These are phyloP conservation scores for Scolopax mira DNA, from an alignment of 2,113 vertebrate genomes.

Conservation along the genomic window DNA sequence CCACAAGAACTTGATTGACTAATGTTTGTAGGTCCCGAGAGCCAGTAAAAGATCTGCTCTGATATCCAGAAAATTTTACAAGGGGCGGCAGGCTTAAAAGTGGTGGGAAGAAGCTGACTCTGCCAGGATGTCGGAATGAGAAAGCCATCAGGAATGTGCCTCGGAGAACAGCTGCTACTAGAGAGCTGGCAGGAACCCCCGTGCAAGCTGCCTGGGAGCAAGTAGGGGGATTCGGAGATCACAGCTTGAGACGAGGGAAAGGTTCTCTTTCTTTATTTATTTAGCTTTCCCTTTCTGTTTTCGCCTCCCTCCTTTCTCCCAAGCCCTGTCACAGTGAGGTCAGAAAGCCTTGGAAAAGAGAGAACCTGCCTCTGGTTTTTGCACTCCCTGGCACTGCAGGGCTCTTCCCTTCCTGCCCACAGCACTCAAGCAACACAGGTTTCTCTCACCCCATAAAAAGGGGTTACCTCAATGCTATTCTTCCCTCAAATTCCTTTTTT, in stretches of 20 bases:
- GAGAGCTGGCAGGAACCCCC: constrained; percentile 70
- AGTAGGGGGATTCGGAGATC: background rate
- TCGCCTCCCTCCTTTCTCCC: background rate
- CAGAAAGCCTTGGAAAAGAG: background rate
- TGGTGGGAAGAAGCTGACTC: constrained; percentile 82
- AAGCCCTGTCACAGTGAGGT: background rate
- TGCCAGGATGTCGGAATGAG: constrained; percentile 87
- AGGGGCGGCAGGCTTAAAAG: constrained; percentile 83
- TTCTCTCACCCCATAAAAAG: background rate
- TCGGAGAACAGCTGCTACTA: constrained; percentile 85
- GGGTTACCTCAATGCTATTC: background rate
- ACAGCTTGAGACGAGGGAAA: background rate
- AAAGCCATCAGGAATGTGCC: constrained; percentile 90
- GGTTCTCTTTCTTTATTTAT: background rate
- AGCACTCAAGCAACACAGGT: background rate
- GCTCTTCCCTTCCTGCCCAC: background rate
- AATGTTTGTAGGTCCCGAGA: constrained; percentile 74
- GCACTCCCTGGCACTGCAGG: background rate
- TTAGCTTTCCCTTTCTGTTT: background rate
- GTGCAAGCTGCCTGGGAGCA: constrained; percentile 11
- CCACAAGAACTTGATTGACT: constrained; percentile 72
- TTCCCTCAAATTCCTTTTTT: background rate
- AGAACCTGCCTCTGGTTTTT: background rate
- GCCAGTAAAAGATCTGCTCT: constrained; percentile 75
- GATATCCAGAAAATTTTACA: constrained; percentile 87